Base-by-base conservation (phyloP, 2,113 vertebrate genomes). In the Merops nubicus region DNA sequence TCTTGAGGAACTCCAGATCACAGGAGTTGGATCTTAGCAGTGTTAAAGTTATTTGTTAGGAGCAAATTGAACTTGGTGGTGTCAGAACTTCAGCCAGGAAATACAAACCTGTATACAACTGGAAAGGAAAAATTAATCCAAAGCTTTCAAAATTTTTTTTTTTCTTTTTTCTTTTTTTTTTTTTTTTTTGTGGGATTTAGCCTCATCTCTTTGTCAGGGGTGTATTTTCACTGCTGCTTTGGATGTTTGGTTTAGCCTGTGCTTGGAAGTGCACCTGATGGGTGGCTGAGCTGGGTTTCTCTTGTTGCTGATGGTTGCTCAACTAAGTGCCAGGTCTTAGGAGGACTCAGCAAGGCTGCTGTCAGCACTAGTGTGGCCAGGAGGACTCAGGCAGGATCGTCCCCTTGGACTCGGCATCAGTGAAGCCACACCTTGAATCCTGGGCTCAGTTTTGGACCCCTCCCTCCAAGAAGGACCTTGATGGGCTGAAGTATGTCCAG, bases 181-280 rank as follows among this genome's bases (percentile, higher is more conserved):
- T 1, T 5, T 36, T 60, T n/a, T 12, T 3, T 1, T 1, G 3
- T 19, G 57, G 12, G 47, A 9, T 33, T 69, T 11, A 8, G 31
- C 85, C 40, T 82, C 67, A 20, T n/a, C 28, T 82, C 40, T 36
- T 29, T 62, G 34, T 62, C 16, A 0, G 5, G 34, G 34, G 9
- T 43, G 19, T 62, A 3, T 65, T 89, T 72, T 36, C 43, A 4
- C 10, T 9, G 0, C 10, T 18, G 51, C 51, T 70, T 50, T 47
- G 57, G 26, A 14, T 16, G 29, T 51, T 67, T 69, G 62, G 14
- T 80, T 51, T 59, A 59, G 29, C 8, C 0, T 0, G 12, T 31
- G 23, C 18, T 26, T 29, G 60, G 86, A 23, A 56, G 40, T 3
- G 1, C 21, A 4, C 9, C n/a, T 15, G 48, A 15, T 8, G 56